These are phyloP conservation scores for Catotricha subobsoleta DNA, from an alignment of 2,888 invertebrate genomes.

Conservation along the genomic window DNA sequence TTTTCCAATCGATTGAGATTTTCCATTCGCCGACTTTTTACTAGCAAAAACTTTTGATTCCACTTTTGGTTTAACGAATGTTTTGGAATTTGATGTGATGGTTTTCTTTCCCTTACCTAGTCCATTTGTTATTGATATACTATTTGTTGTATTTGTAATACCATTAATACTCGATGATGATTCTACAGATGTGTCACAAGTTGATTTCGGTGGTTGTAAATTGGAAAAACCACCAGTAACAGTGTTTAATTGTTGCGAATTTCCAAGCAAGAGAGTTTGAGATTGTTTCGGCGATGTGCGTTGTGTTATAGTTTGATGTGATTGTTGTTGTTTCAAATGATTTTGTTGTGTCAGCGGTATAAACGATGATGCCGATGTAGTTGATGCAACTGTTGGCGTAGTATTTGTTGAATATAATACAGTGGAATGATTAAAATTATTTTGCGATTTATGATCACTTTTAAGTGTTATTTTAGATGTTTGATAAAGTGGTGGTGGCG, in stretches of 20 bases:
- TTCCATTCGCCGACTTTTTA: neutral
- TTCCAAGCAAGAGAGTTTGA: too few relatives aligned
- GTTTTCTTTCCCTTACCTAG: neutral
- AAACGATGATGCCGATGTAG: slow-evolving; percentile 3
- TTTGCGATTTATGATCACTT: too few relatives aligned
- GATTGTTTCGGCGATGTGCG: slow-evolving; percentile 1
- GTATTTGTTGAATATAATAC: neutral
- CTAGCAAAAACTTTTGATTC: neutral
- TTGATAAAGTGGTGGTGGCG: neutral
- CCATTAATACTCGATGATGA: too few relatives aligned
- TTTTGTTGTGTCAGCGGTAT: neutral
- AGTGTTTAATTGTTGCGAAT: too few relatives aligned
- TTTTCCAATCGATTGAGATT: slow-evolving; percentile 1
- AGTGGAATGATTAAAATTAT: neutral
- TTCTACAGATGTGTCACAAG: too few relatives aligned
- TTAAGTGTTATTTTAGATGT: neutral
- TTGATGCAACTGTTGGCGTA: slow-evolving; percentile 1
- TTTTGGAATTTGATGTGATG: neutral
- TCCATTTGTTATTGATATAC: too few relatives aligned
- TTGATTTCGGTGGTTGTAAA: too few relatives aligned
- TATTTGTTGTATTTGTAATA: too few relatives aligned
- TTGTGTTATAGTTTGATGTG: neutral
- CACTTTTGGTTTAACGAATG: neutral
- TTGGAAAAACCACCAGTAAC: too few relatives aligned
- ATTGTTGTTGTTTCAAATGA: neutral